Conservation (phyloP, 2,888 invertebrate genomes). For the Metallyticus violacea region DNA sequence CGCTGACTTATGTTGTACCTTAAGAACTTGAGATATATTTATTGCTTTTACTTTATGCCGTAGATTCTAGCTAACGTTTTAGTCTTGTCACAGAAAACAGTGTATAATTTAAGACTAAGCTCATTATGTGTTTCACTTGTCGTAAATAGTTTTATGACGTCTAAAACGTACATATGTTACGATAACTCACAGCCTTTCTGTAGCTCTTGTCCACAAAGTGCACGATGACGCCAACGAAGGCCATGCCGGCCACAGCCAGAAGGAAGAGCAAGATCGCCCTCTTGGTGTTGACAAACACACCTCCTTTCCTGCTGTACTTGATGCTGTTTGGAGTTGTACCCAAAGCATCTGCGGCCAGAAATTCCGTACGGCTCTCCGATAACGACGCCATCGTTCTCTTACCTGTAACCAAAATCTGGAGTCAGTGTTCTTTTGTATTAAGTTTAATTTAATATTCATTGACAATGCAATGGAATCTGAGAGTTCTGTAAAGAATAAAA, state of each 20-base stretch:
- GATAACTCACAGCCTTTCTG: neutral
- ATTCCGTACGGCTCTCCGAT: constrained; percentile 55
- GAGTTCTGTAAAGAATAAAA: too few species aligned
- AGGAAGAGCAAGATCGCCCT: constrained; percentile 47
- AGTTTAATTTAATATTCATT: too few species aligned
- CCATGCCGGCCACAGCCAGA: constrained; percentile 37
- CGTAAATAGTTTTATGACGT: too few species aligned
- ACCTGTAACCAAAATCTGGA: neutral
- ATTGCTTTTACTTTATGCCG: too few species aligned
- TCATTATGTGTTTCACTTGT: neutral
- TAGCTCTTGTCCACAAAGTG: neutral
- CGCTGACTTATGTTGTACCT: too few species aligned
- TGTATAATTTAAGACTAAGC: neutral
- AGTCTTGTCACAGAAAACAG: too few species aligned
- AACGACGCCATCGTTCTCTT: neutral
- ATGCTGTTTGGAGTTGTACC: constrained; percentile 49
- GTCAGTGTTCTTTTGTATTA: too few species aligned
- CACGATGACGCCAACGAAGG: constrained; percentile 37
- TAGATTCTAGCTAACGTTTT: too few species aligned
- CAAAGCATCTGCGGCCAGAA: constrained; percentile 55
- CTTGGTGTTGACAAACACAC: constrained; percentile 59
- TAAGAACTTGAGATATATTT: too few species aligned
- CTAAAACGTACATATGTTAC: too few species aligned
- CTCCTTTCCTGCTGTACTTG: constrained; percentile 58
- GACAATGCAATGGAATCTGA: too few species aligned